These are phyloP conservation scores for Temnothorax nylanderi DNA, from an alignment of 1,140 invertebrate genomes.

Conservation along the genomic window DNA sequence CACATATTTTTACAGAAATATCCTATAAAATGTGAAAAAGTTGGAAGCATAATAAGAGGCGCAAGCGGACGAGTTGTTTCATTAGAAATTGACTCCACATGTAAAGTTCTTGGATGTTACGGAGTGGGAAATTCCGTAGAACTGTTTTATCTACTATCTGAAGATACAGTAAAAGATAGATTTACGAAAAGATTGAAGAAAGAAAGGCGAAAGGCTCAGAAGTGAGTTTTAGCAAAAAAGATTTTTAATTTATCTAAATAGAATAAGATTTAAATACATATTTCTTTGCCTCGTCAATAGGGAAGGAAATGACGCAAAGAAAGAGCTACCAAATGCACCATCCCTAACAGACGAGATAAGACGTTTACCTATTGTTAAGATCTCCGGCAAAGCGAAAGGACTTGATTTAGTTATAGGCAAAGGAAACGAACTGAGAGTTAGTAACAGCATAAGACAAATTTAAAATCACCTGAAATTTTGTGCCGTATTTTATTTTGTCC, in stretches of 20 bases:
- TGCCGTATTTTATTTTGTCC: slow-evolving; percentile 28
- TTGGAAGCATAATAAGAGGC: slow-evolving; percentile 91
- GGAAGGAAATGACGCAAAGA: slow-evolving; percentile 76
- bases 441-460: slow-evolving; percentile 47
- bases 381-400: slow-evolving; percentile 90
- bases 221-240: slow-evolving; percentile 82
- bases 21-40: slow-evolving; percentile 90
- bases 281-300: slow-evolving; percentile 68
- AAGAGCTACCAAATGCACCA: slow-evolving; percentile 76
- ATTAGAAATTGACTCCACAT: slow-evolving; percentile 88
- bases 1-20: slow-evolving; percentile 78
- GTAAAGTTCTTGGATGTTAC: slow-evolving; percentile 92
- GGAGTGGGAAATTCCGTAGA: slow-evolving; percentile 94
- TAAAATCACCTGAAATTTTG: not conserved
- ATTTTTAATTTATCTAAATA: not conserved
- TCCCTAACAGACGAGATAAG: slow-evolving; percentile 91
- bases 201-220: slow-evolving; percentile 87
- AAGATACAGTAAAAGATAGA: slow-evolving; percentile 90
- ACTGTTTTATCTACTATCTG: slow-evolving; percentile 92
- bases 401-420: slow-evolving; percentile 89
- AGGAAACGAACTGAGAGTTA: slow-evolving; percentile 89
- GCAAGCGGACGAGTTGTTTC: slow-evolving; percentile 91
- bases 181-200: slow-evolving; percentile 93
- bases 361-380: slow-evolving; percentile 89
- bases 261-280: not conserved